Base-by-base conservation (phyloP, 2,113 vertebrate species). In the Oncorhynchus masou region DNA sequence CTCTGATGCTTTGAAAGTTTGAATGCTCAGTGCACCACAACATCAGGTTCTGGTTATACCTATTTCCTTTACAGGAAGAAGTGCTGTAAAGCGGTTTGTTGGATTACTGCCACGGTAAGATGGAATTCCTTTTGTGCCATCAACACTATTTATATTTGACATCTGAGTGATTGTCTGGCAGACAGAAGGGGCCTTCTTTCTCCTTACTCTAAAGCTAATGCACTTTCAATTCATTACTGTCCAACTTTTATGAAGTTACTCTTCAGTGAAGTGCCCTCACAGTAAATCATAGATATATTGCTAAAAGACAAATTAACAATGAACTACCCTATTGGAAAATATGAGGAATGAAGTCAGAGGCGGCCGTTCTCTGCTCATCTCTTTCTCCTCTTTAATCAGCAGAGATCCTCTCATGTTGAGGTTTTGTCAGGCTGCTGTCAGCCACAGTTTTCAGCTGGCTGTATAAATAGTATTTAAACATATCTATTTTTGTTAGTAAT, bases 141-240 rank as follows among this genome's bases (percentile, higher is more conserved):
- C 71, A 79, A 86, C 83, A 87, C 80, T 75, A 85, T 80, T 73
- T 72, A 59, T 73, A 74, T 81, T 59, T 84, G 64, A 81, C 87
- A 81, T 86, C 68, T 69, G 68, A 22, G 34, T 20, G 39, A 48
- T 48, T 45, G 34, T 22, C 39, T 48, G 68, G n/a, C 39, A 70
- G 65, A 71, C 75, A 77, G 78, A 70, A 68, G 20, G 71, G 70
- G 59, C 68, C 79, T 25, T 54, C 70, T 49, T 66, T n/a, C 68
- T 70, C 68, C 68, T 70, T 13, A 48, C 39, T 24, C 68, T 34
- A 39, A 72, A 19, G 78, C 82, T 90, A 86, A 90, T 91, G 84
- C 81, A 72, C 90, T 92, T 91, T 92, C 85, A 85, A 79, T 90
- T 91, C 84, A 91, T 91, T 90, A 87, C 59, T 59, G 74, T 80